Conservation (phyloP, 1,140 invertebrate species). For the Elymnias hypermnestra region DNA sequence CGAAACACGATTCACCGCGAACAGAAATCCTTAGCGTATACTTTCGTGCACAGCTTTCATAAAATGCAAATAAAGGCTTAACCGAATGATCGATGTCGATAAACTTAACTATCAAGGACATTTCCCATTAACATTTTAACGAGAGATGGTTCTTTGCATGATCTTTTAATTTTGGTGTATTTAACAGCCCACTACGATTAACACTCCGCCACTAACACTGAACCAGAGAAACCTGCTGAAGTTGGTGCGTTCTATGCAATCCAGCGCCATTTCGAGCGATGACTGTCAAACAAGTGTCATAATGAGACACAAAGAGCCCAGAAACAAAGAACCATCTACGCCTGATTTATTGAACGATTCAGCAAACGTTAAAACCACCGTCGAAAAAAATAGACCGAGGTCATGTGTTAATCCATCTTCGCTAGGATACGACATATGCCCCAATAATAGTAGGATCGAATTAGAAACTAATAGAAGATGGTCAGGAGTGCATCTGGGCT, state of each 20-base stretch:
- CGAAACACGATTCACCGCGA: conserved; percentile 50
- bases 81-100: conserved; percentile 34
- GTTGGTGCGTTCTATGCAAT: conserved; percentile 75
- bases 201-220: conserved; percentile 70
- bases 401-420: conserved; percentile 80
- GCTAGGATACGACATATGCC: conserved; percentile 69
- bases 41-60: conserved; percentile 70
- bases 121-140: conserved; percentile 37
- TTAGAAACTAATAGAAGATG: conserved; percentile 81
- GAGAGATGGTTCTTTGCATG: conserved; percentile 60
- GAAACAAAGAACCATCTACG: conserved; percentile 67
- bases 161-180: conserved; percentile 67
- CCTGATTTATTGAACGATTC: conserved; percentile 77
- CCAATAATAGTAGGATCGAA: conserved; percentile 76
- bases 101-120: conserved; percentile 33
- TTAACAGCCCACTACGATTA: conserved; percentile 73
- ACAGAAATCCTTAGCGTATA: conserved; percentile 38
- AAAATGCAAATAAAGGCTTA: conserved; percentile 71
- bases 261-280: conserved; percentile 73
- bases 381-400: conserved; percentile 79
- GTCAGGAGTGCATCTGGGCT: conserved; percentile 83
- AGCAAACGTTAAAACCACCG: conserved; percentile 65
- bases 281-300: conserved; percentile 74
- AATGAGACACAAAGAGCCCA: conserved; percentile 69
- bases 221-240: conserved; percentile 77